These are phyloP conservation scores for Macrosiphum euphorbiae DNA, from an alignment of 2,888 invertebrate genomes.

Conservation along the genomic window DNA sequence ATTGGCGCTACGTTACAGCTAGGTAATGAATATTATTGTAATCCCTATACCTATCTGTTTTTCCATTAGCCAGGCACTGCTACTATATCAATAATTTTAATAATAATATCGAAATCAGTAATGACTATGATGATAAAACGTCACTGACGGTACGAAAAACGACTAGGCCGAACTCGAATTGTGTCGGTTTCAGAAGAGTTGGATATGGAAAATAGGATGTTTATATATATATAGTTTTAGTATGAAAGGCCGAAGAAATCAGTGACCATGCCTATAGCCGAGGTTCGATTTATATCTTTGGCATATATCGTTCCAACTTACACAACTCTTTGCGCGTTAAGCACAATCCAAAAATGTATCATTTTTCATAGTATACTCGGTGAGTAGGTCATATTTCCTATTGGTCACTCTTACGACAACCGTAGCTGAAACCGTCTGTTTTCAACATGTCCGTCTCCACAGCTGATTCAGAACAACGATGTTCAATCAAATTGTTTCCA, in stretches of 20 bases:
- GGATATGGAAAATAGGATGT: neutral
- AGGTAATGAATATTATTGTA: neutral
- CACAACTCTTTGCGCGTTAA: neutral
- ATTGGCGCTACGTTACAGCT: neutral
- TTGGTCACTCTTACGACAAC: too few species aligned
- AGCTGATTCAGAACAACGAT: neutral
- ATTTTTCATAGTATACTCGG: neutral
- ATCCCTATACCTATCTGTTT: neutral
- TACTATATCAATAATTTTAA: neutral
- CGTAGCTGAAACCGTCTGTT: too few species aligned
- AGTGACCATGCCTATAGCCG: neutral
- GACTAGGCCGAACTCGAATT: neutral
- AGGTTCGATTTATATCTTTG: neutral
- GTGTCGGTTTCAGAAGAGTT: neutral
- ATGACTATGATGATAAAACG: neutral
- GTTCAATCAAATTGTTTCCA: neutral
- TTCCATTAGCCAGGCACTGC: neutral
- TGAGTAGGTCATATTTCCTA: neutral
- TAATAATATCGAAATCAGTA: neutral
- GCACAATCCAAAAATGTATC: neutral
- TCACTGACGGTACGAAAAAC: neutral
- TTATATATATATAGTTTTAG: neutral
- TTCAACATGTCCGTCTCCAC: too few species aligned
- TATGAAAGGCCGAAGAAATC: neutral
- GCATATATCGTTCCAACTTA: neutral